Base-by-base conservation (phyloP, 30 jellyfish, hydroid and myxozoan species). In the Hydra vulgaris region DNA sequence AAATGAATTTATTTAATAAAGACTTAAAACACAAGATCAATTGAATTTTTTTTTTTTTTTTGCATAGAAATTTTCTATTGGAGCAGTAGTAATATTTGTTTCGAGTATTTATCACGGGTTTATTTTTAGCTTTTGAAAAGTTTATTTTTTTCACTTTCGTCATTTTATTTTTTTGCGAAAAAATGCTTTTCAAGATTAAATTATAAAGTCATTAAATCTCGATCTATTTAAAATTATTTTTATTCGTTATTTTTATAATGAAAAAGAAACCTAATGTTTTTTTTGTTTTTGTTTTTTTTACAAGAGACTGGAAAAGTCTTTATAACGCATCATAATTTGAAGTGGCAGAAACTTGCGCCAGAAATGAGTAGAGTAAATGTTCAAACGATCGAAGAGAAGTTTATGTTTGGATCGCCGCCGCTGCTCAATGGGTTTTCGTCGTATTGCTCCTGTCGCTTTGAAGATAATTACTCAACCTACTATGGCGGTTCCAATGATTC, bases 341-440 rank as follows among this genome's bases (percentile, higher is more conserved):
- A 40, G 61, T 40, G 61, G 61, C n/a, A n/a, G n/a, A n/a, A n/a
- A n/a, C 61, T 40, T 40, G 5, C 61, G 61, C 61, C 12, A 40
- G 61, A 12, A 21, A 78, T 78, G 85, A 78, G 85, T 40, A 78
- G 69, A 53, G 54, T 78, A 54, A 23, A 61, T 23, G 77, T 78
- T 53, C 85, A 78, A 22, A 78, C 85, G 26, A 52, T 78, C 27
- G 89, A 81, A 54, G 78, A 81, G 18, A 56, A 56, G 26, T 81
- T 81, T 27, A 54, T 81, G 81, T 81, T 81, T 73, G 89, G 89
- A 5, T 81, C 89, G 17, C 89, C 89, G 53, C 89, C 89, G 27
- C 52, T 81, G 55, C 69, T 78, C 23, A 53, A 78, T 61, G 85
- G 85, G 54, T 78, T 78, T 78, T 69, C 76, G n/a, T 5, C 81